phyloP scores from a whole-genome alignment of 53 echinoderm and acorn worm genomes.

The Stichopus horrens region DNA sequence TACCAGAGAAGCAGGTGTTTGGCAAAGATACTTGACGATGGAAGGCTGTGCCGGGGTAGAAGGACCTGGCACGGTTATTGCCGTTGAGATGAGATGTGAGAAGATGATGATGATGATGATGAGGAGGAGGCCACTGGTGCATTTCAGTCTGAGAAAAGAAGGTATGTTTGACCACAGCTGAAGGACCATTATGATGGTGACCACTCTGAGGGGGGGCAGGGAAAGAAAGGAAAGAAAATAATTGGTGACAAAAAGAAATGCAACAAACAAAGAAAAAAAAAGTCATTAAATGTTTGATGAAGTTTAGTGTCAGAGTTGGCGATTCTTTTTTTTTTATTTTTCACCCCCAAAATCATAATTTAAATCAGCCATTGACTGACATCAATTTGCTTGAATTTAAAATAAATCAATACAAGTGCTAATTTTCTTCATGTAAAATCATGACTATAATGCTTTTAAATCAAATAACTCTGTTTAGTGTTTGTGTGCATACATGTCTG shows the following conservation, averaged over 20 bases:
- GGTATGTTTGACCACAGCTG: slow-evolving; percentile 27
- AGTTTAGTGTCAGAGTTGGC: too few species aligned
- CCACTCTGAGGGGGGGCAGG: not conserved
- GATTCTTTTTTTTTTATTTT: too few species aligned
- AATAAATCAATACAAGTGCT: too few species aligned
- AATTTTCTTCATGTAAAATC: too few species aligned
- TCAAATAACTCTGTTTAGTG: too few species aligned
- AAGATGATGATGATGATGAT: not conserved
- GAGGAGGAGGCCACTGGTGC: slow-evolving; percentile 15
- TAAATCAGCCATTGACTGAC: too few species aligned
- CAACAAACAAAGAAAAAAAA: not conserved
- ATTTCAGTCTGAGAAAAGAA: slow-evolving; percentile 43
- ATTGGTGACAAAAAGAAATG: not conserved
- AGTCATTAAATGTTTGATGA: too few species aligned
- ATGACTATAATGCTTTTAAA: too few species aligned
- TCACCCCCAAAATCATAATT: too few species aligned
- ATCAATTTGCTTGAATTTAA: too few species aligned
- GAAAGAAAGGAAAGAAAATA: not conserved
- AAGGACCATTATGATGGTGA: slow-evolving; percentile 9
- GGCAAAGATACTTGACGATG: slow-evolving; percentile 45
- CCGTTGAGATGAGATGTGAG: slow-evolving; percentile 36
- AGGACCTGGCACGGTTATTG: slow-evolving; percentile 18
- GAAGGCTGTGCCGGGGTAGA: slow-evolving; percentile 10
- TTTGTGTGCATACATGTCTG: too few species aligned
- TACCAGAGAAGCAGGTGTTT: slow-evolving; percentile 26